Conservation (phyloP, 2,797 vertebrate species). For the Enteromius unitaeniatus region DNA sequence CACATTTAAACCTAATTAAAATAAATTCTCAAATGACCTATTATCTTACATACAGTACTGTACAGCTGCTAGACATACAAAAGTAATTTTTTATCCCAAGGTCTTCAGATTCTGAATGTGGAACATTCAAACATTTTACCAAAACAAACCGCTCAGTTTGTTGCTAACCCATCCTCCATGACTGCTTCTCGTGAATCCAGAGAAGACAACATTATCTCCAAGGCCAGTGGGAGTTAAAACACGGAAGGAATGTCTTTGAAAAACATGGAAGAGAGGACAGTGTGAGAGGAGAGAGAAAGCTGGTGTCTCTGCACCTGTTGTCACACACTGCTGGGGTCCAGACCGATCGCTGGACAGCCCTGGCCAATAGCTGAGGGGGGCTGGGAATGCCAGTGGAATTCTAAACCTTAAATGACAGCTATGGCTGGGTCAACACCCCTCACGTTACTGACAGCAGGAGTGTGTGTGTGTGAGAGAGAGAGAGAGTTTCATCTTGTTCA, state of each 20-base stretch:
- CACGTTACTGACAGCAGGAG: conserved; percentile 66
- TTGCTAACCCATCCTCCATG: conserved; percentile 43
- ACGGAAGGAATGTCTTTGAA: conserved; percentile 62
- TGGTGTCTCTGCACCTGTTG: conserved; percentile 71
- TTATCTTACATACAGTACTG: not conserved
- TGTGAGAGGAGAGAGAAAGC: conserved; percentile 45
- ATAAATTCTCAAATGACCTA: not conserved
- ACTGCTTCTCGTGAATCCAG: conserved; percentile 46
- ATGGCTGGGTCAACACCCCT: conserved; percentile 79
- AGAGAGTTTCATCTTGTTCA: conserved; percentile 69
- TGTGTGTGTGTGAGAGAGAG: conserved; percentile 49
- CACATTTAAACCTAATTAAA: not conserved
- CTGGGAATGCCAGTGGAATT: conserved; percentile 58
- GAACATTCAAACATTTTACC: not conserved
- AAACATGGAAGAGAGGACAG: conserved; percentile 43
- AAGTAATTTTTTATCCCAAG: not conserved
- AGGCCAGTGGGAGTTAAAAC: conserved; percentile 51
- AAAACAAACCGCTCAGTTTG: conserved; percentile 18
- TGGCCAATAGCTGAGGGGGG: conserved; percentile 61
- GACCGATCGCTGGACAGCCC: conserved; percentile 56
- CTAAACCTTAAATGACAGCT: conserved; percentile 74
- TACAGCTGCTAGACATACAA: not conserved
- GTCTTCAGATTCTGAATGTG: not conserved
- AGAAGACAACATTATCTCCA: conserved; percentile 54
- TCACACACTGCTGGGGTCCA: conserved; percentile 70